These are phyloP conservation scores for Melipona bicolor DNA, from an alignment of 2,888 invertebrate species.

Conservation along the genomic window DNA sequence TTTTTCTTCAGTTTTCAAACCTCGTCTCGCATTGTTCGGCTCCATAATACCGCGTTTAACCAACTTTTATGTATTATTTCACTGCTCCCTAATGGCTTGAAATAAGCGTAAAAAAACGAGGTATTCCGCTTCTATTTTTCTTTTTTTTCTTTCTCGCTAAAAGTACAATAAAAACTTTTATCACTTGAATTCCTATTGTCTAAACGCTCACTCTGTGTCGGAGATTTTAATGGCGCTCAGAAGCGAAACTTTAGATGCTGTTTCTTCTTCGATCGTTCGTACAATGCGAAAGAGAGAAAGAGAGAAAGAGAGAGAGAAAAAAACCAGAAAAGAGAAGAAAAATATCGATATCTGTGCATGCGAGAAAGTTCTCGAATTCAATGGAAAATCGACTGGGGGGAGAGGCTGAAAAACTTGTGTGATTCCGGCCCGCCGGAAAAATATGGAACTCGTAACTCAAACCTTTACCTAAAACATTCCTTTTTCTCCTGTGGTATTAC, in stretches of 20 bases:
- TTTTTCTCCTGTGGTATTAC: not conserved
- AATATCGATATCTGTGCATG: conserved; percentile 24
- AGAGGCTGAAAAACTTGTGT: conserved; percentile 28
- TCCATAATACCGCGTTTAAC: not conserved
- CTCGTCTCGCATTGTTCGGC: not conserved
- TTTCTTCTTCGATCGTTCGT: conserved; percentile 4
- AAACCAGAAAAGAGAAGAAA: not conserved
- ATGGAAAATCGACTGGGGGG: conserved; percentile 20
- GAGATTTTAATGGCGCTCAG: conserved; percentile 1
- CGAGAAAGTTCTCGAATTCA: conserved; percentile 20
- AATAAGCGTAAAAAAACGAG: not conserved
- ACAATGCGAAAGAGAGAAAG: not conserved
- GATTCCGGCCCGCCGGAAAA: conserved; percentile 6
- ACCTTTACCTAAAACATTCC: conserved; percentile 15
- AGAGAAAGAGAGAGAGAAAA: not conserved
- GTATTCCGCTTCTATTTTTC: not conserved
- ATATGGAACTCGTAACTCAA: conserved; percentile 30
- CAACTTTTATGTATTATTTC: not conserved
- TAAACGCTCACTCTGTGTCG: not conserved
- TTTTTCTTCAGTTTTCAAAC: not conserved
- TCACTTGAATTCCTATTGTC: not conserved
- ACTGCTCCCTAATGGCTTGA: not conserved
- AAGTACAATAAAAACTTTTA: not conserved
- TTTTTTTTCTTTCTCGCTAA: too few relatives aligned
- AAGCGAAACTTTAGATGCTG: conserved; percentile 4